phyloP scores from a whole-genome alignment of 2,888 invertebrate genomes.

The Hylaea fasciaria region DNA sequence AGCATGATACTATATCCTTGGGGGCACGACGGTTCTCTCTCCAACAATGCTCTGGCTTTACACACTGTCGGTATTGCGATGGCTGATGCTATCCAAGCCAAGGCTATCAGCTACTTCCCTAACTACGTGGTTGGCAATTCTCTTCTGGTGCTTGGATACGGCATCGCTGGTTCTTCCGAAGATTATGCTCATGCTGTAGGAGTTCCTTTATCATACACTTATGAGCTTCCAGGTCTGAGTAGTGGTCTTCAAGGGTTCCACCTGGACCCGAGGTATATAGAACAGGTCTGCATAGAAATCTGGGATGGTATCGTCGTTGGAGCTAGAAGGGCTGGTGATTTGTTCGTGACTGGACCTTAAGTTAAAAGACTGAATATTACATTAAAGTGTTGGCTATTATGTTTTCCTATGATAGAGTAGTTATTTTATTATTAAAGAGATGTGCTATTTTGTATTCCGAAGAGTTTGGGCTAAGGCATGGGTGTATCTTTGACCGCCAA shows the following conservation, averaged over 20 bases:
- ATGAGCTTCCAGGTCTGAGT: constrained; percentile 86
- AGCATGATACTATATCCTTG: constrained; percentile 88
- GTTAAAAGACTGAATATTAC: constrained; percentile 15
- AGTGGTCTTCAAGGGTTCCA: constrained; percentile 80
- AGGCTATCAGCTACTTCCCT: constrained; percentile 63
- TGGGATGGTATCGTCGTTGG: constrained; percentile 85
- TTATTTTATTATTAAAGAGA: too few species aligned
- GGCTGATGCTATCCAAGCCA: constrained; percentile 66
- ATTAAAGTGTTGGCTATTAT: too few species aligned
- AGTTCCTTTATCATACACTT: constrained; percentile 85
- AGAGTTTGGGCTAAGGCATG: too few species aligned
- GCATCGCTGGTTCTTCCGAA: constrained; percentile 86
- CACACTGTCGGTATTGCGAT: constrained; percentile 72
- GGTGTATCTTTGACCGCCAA: too few species aligned
- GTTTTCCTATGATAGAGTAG: not conserved
- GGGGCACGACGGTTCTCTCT: constrained; percentile 85
- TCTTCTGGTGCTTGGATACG: constrained; percentile 79
- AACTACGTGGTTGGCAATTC: constrained; percentile 83
- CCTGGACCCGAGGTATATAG: constrained; percentile 82
- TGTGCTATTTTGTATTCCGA: too few species aligned
- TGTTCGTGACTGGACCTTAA: constrained; percentile 41
- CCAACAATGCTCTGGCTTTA: constrained; percentile 76
- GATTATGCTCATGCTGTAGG: constrained; percentile 86
- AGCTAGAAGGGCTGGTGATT: constrained; percentile 61
- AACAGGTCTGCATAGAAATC: constrained; percentile 84